Evolutionary conservation across 2,888 invertebrate species (phyloP), one percentile per base, ranked within the genome.

Genomic region (Dolichopus griseipennis): DNA sequence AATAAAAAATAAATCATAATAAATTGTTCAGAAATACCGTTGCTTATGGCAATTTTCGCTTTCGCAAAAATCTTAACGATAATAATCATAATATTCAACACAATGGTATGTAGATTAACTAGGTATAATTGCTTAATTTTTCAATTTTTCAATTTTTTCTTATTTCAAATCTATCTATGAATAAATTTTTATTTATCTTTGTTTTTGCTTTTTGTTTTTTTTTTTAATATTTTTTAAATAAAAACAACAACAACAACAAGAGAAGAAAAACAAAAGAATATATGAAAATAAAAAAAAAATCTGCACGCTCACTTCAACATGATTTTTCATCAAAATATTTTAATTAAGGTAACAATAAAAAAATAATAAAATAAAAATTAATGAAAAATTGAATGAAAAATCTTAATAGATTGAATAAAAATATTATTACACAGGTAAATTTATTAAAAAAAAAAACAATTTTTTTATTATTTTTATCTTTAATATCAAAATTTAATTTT

Each of bases 1-100:
- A 27, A 27, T 5, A 27, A 27, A 27, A 27, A 27, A 27, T 27
- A 27, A 27, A 27, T 27, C 27, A 27, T 27, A 27, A 27, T 27
- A 27, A 27, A 27, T 27, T 27, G 27, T 27, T 27, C 5, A 27
- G 27, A 5, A 37, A 37, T 10, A 37, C 12, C 37, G 9, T 52
- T 52, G 52, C 52, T 52, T 52, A 52, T 52, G 52, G 52, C 52
- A 52, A 52, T 52, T 52, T 52, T 52, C 52, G 52, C 52, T 52
- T 52, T 52, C 52, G 52, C 52, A 52, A 41, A 27, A 52, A 52
- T 52, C 18, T 18, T 52, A 27, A 52, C 18, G 52, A 52, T 52
- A 52, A 52, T 52, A n/a, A 52, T 52, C 52, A 52, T 52, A 52
- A 52, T 52, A 41, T 41, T 41, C 41, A 41, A 52, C 52, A 52